Base-by-base conservation (phyloP, 2,888 invertebrate species). In the Drosophila infuscata region DNA sequence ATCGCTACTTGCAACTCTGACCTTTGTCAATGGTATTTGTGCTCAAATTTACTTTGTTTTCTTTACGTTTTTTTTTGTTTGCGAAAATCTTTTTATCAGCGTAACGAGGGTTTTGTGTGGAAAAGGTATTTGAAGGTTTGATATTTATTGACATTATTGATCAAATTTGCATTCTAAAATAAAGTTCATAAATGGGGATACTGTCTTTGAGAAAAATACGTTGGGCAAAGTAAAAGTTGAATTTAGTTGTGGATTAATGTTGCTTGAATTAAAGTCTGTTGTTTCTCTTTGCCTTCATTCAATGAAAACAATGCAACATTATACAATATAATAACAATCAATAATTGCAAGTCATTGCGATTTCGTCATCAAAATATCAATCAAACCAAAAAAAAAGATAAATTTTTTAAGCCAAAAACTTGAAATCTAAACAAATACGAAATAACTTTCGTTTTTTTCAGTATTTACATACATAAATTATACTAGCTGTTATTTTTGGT, bases 21-120 rank as follows among this genome's bases (percentile, higher is more conserved):
- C 85, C 85, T 85, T 85, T 85, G 83, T 84, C 89, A 89, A 88
- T 78, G 85, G 85, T 76, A 89, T 85, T 85, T 81, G 63, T 81
- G 65, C 61, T 29, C 49, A 59, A 63, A 60, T 69, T 59, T 60
- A 60, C 58, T 46, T 77, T 69, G 58, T 32, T 12, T 38, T 58
- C 54, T 52, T 62, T 53, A 54, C 8, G 33, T 51, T 56, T 56
- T 20, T 52, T 68, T 32, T 66, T 51, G 49, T 62, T 80, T 38
- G 60, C 68, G 61, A 61, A 81, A 81, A 72, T 67, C 58, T 68
- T 81, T 65, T 65, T 71, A 73, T 62, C 74, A 58, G 52, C 20
- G 32, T 48, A 68, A 68, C 59, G 48, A 81, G 81, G 33, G 60
- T 58, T 76, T 66, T 69, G 65, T 41, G 53, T 25, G 46, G 68